phyloP scores from a whole-genome alignment of 2,113 vertebrate species.

The Sorex fumeus region DNA sequence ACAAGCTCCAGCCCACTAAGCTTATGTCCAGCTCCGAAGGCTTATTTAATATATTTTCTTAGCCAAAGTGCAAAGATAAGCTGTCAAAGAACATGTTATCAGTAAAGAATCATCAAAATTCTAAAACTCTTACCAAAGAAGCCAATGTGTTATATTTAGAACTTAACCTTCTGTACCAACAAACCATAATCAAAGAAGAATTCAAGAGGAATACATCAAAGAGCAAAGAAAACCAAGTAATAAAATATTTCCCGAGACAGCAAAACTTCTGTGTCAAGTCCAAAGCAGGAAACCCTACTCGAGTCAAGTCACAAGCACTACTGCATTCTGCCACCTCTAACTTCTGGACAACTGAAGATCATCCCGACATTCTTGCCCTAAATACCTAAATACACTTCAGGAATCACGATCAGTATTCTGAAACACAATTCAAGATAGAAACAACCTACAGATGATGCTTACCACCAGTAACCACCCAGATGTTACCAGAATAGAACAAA shows the following conservation, averaged over 20 bases:
- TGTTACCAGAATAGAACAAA: not conserved
- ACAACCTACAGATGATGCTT: slow-evolving; percentile 42
- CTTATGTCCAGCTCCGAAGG: not conserved
- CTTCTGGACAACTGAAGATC: slow-evolving; percentile 23
- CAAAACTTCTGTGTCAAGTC: slow-evolving; percentile 6
- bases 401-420: slow-evolving; percentile 27
- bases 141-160: not conserved
- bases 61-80: slow-evolving; percentile 22
- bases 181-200: slow-evolving; percentile 13
- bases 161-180: not conserved
- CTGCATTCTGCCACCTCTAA: not conserved
- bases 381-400: not conserved
- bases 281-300: not conserved
- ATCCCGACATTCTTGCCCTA: not conserved
- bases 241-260: not conserved
- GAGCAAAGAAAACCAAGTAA: slow-evolving; percentile 47
- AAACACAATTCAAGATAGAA: slow-evolving; percentile 63
- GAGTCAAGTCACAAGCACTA: not conserved
- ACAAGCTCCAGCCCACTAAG: too few relatives aligned
- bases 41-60: slow-evolving; percentile 51
- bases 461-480: not conserved
- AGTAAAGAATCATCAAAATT: slow-evolving; percentile 13
- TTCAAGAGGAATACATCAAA: slow-evolving; percentile 36
- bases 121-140: slow-evolving; percentile 33
- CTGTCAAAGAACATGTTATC: not conserved